phyloP scores from a whole-genome alignment of 2,888 invertebrate species.

The Gibbula magus region DNA sequence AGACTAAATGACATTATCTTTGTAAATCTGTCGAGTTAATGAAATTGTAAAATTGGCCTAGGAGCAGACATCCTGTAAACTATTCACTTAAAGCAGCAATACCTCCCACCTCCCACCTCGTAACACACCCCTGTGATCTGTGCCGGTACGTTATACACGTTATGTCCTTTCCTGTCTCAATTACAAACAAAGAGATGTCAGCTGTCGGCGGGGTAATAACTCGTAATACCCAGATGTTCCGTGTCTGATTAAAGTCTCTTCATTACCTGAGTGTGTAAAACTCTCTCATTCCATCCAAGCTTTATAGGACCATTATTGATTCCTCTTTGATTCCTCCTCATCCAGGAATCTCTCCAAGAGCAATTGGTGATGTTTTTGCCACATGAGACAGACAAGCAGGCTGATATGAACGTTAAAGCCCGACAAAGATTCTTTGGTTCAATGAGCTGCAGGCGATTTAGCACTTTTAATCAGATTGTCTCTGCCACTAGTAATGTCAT shows the following conservation, averaged over 20 bases:
- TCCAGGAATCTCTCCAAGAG: neutral
- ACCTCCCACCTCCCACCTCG: too few relatives aligned
- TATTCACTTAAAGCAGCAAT: too few relatives aligned
- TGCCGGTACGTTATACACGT: neutral
- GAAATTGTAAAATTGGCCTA: too few relatives aligned
- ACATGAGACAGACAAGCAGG: neutral
- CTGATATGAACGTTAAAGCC: neutral
- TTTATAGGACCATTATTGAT: conserved; percentile 7
- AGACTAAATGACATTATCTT: too few relatives aligned
- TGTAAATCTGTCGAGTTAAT: too few relatives aligned
- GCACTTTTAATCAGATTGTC: conserved; percentile 2
- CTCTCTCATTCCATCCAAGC: neutral
- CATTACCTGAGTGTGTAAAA: neutral
- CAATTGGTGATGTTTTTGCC: neutral
- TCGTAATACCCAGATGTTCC: neutral
- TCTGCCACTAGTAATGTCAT: neutral
- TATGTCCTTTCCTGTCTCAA: neutral
- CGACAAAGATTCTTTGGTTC: neutral
- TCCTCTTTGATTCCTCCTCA: neutral
- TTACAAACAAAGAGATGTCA: neutral
- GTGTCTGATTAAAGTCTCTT: neutral
- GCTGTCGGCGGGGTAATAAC: neutral
- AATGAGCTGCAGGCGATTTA: neutral
- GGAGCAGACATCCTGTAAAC: too few relatives aligned
- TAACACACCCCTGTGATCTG: too few relatives aligned